Base-by-base conservation (phyloP, 2,888 invertebrate species). In the Prosapia bicincta region DNA sequence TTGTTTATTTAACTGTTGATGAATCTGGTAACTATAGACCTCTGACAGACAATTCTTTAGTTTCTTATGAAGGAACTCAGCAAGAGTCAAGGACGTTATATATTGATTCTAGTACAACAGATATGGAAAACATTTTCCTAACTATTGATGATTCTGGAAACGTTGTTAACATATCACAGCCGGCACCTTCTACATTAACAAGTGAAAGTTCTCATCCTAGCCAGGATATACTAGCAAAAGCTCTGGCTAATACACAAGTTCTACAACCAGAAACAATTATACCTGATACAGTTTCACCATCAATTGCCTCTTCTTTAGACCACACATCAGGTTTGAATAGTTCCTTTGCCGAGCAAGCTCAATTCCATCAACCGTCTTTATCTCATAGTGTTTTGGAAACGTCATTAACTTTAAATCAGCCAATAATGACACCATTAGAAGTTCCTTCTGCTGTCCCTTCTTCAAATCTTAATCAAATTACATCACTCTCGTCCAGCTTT, bases 341-440 rank as follows among this genome's bases (percentile, higher is more conserved):
- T 26, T 66, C 72, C 15, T 74, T 71, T 68, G 66, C 38, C 0
- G 76, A 76, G 43, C 74, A 72, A 54, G 26, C 72, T 3, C 71
- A 68, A 0, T 78, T 75, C 25, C 76, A 76, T 32, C 43, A 72
- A 23, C 72, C 79, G 13, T 71, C 77, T 20, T 70, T 80, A 7
- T 72, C 79, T 10, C 78, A 79, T 54, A 78, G 74, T 23, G 92
- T 93, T 0, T 89, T 91, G 3, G 94, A 93, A 84, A 94, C 94
- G 0, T 93, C 92, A 80, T 87, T 92, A 3, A 89, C 91, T 13
- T 86, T 93, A 20, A 89, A 93, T 82, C 93, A 91, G 84, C 92
- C 94, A 0, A 94, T 94, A 72, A 94, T 94, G 94, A 92, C 94
- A 0, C 91, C 94, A 0, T 85, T 92, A 26, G 94, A 94, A 84